Evolutionary conservation across 1,140 invertebrate species (phyloP), one percentile per base, ranked within the genome.

Genomic region (Araneus ventricosus): DNA sequence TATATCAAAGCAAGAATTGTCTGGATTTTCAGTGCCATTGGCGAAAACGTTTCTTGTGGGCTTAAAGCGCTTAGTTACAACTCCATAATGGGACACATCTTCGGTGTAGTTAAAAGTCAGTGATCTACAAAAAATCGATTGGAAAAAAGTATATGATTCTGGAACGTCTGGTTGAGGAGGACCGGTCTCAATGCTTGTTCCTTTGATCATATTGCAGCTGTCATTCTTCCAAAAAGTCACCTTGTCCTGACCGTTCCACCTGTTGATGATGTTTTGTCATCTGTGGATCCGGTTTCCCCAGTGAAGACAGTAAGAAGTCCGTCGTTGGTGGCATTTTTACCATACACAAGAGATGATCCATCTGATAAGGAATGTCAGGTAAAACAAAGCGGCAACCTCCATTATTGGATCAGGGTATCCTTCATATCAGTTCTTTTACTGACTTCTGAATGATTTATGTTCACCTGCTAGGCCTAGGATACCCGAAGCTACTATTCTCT

Each of bases 361-460:
- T 93, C 75, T 87, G 93, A 27, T 87, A 89, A 17, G 94, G 94
- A n/a, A 95, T 90, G n/a, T 92, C 92, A 0, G 92, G 82, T 79
- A 94, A 17, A 95, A 34, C 22, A 94, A n/a, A n/a, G 94, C 94
- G 14, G 94, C 94, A 34, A 93, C 86, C 17, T 93, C 89, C 22
- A 94, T 94, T 6, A 95, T 85, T 24, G 88, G 2, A 88, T 95
- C 95, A 14, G 92, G 90, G 89, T 95, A 95, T 2, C 99, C 99
- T 98, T 98, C 94, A 85, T 95, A 99, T 0, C 41, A 99, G 95
- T 94, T 99, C 98, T 0, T 97, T 97, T 1, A 99, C 97, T 0
- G 97, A 97, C 0, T 98, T 97, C 93, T 97, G 97, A 3, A 98
- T 98, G 95, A 99, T 98, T 22, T 7, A 1, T 7, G 67, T 22